Evolutionary conservation across 2,888 invertebrate genomes (phyloP), one percentile per base, ranked within the genome.

Genomic region (Mechanitis mazaeus): DNA sequence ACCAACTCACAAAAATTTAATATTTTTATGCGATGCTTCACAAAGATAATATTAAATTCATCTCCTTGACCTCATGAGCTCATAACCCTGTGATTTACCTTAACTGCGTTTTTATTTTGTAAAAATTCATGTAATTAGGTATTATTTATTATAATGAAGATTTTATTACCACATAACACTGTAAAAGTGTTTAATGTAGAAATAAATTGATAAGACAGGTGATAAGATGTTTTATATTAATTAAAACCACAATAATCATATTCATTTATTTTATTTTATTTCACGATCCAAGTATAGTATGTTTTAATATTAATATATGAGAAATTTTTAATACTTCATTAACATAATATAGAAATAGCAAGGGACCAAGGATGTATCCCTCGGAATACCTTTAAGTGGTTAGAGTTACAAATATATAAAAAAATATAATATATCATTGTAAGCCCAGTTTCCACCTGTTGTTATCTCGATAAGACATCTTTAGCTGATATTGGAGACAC

Each of bases 131-230:
- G 47, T 65, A 69, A 69, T 69, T 68, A 68, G 33, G 54, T 38
- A 53, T 64, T 63, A 68, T 69, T 69, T 69, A 69, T 65, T 61
- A 57, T 66, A 50, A 60, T 55, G 46, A 56, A 58, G 50, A 33
- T 64, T 60, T 64, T 64, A 63, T 59, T 31, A 11, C 50, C 28
- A 9, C 28, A 50, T 28, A 47, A 31, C 31, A 31, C 50, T 50
- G 35, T 56, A 61, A 61, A 64, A 64, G 61, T 64, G 61, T 64
- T 54, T 50, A 50, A 50, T 50, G 50, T 50, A 31, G 31, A 50
- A 50, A 31, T 28, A 31, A 50, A 50, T 31, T 31, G 50, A 50
- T 50, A 50, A 50, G 9, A 31, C 50, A 50, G 28, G 6, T 31
- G 50, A 50, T 31, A 11, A 50, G 50, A 50, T 50, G 9, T 50